phyloP scores from a whole-genome alignment of 2,888 invertebrate genomes.

The Dynastes tityus region DNA sequence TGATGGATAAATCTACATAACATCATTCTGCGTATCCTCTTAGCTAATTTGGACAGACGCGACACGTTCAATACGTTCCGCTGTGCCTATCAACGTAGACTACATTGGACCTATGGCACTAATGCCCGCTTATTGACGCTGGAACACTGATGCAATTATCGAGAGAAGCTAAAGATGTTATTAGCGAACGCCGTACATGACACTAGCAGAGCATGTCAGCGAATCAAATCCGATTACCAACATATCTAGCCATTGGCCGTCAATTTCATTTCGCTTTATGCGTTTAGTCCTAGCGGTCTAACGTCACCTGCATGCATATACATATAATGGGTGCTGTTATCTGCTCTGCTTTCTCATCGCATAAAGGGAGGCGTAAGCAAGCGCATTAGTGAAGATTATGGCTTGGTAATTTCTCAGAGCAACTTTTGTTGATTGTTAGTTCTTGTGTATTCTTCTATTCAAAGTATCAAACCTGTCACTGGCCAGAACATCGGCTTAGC shows the following conservation, averaged over 20 bases:
- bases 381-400: too few species aligned
- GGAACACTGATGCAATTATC: background rate
- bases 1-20: too few species aligned
- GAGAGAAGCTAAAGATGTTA: background rate
- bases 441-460: too few species aligned
- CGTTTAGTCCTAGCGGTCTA: background rate
- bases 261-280: background rate
- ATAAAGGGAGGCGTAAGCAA: too few species aligned
- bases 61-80: background rate
- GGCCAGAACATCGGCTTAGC: too few species aligned
- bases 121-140: background rate
- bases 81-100: background rate
- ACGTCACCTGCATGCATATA: too few species aligned
- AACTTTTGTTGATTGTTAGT: too few species aligned
- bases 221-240: conserved; percentile 6
- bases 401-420: too few species aligned
- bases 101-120: background rate
- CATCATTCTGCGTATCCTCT: too few species aligned
- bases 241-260: conserved; percentile 2
- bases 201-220: background rate
- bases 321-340: background rate
- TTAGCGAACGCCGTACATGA: background rate
- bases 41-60: too few species aligned
- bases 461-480: too few species aligned
- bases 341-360: too few species aligned